Percentiles rank a stretch among this genome's conserved stretches.
Evolutionary conservation across 2,113 vertebrate genomes (phyloP).

Genomic region (Sialia sialis): DNA sequence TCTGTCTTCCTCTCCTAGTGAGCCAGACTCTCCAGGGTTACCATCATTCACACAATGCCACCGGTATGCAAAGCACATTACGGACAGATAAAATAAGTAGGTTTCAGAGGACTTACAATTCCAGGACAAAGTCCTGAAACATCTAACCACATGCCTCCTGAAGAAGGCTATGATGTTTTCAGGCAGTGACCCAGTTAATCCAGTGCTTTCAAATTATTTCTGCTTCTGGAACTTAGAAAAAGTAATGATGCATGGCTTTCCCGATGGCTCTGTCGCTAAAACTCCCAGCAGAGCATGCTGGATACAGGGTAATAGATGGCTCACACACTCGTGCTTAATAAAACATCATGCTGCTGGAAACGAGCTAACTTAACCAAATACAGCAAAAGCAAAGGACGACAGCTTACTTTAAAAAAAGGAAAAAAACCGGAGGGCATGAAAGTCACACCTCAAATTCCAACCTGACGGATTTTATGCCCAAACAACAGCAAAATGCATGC

Average conservation of each 20-base stretch:
- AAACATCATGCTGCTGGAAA: neutral
- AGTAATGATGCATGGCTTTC: neutral
- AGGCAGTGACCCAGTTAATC: neutral
- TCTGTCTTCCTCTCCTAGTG: neutral
- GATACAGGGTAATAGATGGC: neutral
- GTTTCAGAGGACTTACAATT: neutral
- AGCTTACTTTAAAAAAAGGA: neutral
- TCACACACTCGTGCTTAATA: neutral
- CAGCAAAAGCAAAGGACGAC: neutral
- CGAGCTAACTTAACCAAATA: neutral
- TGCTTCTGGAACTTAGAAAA: slow-evolving; percentile 19
- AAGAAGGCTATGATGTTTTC: neutral
- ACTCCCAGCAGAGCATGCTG: neutral
- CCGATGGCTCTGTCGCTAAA: neutral
- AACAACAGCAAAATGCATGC: rapidly evolving
- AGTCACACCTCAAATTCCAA: neutral
- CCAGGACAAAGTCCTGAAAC: slow-evolving; percentile 28
- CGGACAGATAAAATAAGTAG: neutral
- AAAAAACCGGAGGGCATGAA: neutral
- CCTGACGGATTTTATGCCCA: neutral
- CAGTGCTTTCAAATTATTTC: slow-evolving; percentile 24
- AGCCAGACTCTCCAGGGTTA: neutral
- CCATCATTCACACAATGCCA: neutral
- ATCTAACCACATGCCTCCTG: neutral
- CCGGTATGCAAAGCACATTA: neutral